Percentiles rank a stretch among this genome's conserved stretches.
These are phyloP conservation scores for Lithobates sylvaticus DNA, from an alignment of 2,797 vertebrate species.

Conservation along the genomic window DNA sequence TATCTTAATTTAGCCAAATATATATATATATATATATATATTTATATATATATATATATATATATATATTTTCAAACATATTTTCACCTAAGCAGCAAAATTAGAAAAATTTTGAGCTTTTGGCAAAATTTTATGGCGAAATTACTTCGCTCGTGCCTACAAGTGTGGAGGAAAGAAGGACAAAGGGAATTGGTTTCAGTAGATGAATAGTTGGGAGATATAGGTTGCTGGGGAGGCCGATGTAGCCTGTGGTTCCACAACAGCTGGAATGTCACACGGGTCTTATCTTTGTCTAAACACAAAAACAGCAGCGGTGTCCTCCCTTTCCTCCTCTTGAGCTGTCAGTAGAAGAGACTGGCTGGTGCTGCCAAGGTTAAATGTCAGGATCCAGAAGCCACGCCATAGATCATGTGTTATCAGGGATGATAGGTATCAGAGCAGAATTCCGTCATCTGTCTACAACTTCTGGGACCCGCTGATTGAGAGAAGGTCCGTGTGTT, in stretches of 20 bases:
- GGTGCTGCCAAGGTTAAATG: slow-evolving; percentile 13
- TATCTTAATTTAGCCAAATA: too few relatives aligned
- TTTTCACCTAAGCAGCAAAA: too few relatives aligned
- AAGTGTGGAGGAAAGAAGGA: too few relatives aligned
- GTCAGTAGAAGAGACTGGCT: not conserved
- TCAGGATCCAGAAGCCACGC: not conserved
- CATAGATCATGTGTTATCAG: slow-evolving; percentile 11
- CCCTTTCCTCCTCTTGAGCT: not conserved
- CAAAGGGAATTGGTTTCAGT: not conserved
- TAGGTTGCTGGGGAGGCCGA: not conserved
- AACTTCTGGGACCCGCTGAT: not conserved
- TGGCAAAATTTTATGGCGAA: too few relatives aligned
- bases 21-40: too few relatives aligned
- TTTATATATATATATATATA: too few relatives aligned
- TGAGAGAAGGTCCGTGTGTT: not conserved
- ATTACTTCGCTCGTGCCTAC: too few relatives aligned
- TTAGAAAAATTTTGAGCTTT: too few relatives aligned
- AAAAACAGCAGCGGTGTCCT: not conserved
- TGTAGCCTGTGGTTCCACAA: not conserved
- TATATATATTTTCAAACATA: too few relatives aligned
- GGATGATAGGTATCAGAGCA: not conserved
- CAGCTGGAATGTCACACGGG: not conserved
- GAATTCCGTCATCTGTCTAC: not conserved
- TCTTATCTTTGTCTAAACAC: not conserved
- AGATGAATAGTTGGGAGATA: not conserved